Conservation (phyloP, 2,113 vertebrate genomes). For the Mobula birostris region DNA sequence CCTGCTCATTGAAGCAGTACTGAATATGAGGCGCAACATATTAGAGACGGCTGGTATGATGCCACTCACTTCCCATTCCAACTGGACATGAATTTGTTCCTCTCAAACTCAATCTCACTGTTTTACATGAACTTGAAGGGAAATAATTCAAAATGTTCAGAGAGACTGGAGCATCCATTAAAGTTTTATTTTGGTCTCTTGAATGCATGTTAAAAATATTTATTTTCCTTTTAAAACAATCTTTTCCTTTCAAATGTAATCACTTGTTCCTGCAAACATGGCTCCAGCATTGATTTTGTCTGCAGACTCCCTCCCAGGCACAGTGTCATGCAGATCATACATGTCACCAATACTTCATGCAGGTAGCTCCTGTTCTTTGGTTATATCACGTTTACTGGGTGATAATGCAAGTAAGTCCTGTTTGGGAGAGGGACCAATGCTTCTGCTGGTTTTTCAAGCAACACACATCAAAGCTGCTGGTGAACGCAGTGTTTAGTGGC, state of each 20-base stretch:
- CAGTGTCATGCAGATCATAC: not conserved
- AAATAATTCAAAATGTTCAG: not conserved
- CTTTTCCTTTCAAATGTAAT: not conserved
- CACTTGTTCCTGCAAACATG: no score
- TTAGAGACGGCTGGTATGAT: not conserved
- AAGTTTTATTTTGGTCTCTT: not conserved
- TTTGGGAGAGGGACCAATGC: not conserved
- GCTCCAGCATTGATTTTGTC: no score
- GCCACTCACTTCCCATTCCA: not conserved
- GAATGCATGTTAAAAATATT: not conserved
- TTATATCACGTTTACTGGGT: no score
- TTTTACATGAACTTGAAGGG: not conserved
- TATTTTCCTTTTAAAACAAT: not conserved
- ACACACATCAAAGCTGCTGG: no score
- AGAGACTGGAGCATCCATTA: not conserved
- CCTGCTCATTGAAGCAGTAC: not conserved
- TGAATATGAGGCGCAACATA: not conserved
- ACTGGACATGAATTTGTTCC: not conserved
- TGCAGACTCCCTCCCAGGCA: not conserved
- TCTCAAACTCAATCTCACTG: not conserved
- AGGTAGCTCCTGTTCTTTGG: not conserved
- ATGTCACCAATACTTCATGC: not conserved
- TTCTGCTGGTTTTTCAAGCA: no score
- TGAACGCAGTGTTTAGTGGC: no score
- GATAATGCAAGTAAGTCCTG: not conserved